Base-by-base conservation (phyloP, 2,888 invertebrate species). In the Philereme transversata region DNA sequence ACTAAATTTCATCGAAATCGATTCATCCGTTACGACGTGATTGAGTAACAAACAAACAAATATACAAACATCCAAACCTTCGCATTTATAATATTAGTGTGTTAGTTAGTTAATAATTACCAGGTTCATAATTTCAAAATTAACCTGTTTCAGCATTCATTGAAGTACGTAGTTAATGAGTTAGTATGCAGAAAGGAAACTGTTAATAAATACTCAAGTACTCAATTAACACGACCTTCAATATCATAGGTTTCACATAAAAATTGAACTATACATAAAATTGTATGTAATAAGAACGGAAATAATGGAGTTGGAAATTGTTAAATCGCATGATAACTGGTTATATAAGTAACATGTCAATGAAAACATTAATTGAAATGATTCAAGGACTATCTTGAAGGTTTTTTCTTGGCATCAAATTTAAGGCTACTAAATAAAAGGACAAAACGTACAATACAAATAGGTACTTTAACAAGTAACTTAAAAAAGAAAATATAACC, bases 291-390 rank as follows among this genome's bases (percentile, higher is more conserved):
- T 43, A n/a, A 33, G 48, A 43, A 36, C 41, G 22, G 52, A 46
- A 49, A 34, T 35, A 51, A 52, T 58, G 7, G 52, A 52, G 43
- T 36, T 47, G 11, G 4, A n/a, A 57, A 48, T 48, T 43, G 52
- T 47, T 43, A 22, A 43, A 58, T 58, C 38, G 50, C 51, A 54
- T 62, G 58, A 43, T 51, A 54, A 38, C 43, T 11, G 54, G 52
- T 48, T 38, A 57, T 57, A 22, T 22, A 22, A 6, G n/a, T 40
- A 22, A 4, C 43, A 43, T 53, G 46, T 46, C 33, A 53, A 44
- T 47, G 47, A n/a, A 9, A 43, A 47, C 9, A 35, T n/a, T 22
- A 9, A 10, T 44, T 44, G 44, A 33, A 5, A 40, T 10, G 43
- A 41, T 9, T 10, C 10, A n/a, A 43, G 43, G 9, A 43, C 38